These are phyloP conservation scores for Botrylloides violaceus DNA, from an alignment of 23 tunicate species.

Conservation along the genomic window DNA sequence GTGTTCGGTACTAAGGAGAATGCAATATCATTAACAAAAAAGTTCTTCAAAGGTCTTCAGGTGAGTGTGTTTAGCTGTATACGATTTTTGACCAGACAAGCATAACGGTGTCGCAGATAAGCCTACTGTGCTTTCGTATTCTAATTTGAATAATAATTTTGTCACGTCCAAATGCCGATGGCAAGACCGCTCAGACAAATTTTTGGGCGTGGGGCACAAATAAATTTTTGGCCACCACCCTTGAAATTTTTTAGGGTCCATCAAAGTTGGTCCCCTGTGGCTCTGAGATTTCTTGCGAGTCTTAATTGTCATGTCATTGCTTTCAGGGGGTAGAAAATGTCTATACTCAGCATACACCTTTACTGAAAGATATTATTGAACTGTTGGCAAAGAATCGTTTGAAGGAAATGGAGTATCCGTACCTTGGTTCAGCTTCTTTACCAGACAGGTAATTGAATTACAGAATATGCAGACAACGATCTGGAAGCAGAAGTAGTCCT, in stretches of 20 bases:
- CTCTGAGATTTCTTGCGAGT: no score
- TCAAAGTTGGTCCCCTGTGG: no score
- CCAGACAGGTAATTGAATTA: slow-evolving; percentile 29
- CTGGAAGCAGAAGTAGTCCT: no score
- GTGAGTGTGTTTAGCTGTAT: slow-evolving; percentile 69
- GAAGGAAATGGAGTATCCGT: slow-evolving; percentile 58
- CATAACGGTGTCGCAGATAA: slow-evolving; percentile 35
- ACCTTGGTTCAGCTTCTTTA: slow-evolving; percentile 57
- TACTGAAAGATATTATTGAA: slow-evolving; percentile 52
- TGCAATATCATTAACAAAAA: slow-evolving; percentile 58
- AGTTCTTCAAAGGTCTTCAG: slow-evolving; percentile 77
- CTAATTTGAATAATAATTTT: no score
- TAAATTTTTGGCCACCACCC: no score
- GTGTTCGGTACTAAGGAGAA: slow-evolving; percentile 21
- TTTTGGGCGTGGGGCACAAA: no score
- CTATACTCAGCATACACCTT: slow-evolving; percentile 94
- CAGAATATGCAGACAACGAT: not conserved
- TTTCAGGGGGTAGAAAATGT: slow-evolving; percentile 96
- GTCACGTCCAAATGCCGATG: no score
- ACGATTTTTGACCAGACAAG: slow-evolving; percentile 62
- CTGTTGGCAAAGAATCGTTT: slow-evolving; percentile 50
- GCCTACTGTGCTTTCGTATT: no score
- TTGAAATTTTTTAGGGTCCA: no score
- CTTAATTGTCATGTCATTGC: no score
- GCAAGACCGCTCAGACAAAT: no score